Percentiles rank a stretch among this genome's conserved stretches.
phyloP scores from a whole-genome alignment of 2,888 invertebrate species.

The Athalia cordata region DNA sequence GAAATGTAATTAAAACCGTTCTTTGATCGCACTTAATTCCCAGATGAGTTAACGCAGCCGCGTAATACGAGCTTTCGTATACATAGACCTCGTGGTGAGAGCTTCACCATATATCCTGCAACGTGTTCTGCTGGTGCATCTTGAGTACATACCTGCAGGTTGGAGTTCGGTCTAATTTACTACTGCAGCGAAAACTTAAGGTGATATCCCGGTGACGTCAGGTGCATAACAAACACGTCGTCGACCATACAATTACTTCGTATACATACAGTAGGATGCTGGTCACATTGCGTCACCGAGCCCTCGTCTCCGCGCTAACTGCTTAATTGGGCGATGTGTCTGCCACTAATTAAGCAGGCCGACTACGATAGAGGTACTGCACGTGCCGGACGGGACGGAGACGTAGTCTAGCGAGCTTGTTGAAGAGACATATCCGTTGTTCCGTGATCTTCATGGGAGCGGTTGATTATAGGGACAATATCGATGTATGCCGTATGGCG shows the following conservation, averaged over 20 bases:
- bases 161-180: conserved; percentile 37
- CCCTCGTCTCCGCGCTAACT: conserved; percentile 56
- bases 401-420: conserved; percentile 11
- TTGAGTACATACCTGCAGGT: too few relatives aligned
- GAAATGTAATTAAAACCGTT: conserved; percentile 39
- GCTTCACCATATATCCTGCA: background rate
- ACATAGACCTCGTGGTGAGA: too few relatives aligned
- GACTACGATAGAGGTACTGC: conserved; percentile 37
- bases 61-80: conserved; percentile 20
- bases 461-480: conserved; percentile 7
- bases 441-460: conserved; percentile 25
- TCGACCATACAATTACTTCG: conserved; percentile 35
- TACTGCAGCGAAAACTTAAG: conserved; percentile 41
- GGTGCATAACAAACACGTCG: conserved; percentile 40
- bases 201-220: conserved; percentile 42
- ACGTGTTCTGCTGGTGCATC: background rate
- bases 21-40: conserved; percentile 32
- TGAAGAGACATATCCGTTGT: conserved; percentile 18
- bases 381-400: conserved; percentile 24
- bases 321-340: conserved; percentile 60
- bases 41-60: conserved; percentile 25
- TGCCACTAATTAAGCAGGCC: conserved; percentile 57
- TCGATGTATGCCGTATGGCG: conserved; percentile 1
- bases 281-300: conserved; percentile 48
- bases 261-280: conserved; percentile 32